Evolutionary conservation across 2,797 vertebrate genomes (phyloP), one percentile per base, ranked within the genome.

Genomic region (Neosilurus hyrtlii): DNA sequence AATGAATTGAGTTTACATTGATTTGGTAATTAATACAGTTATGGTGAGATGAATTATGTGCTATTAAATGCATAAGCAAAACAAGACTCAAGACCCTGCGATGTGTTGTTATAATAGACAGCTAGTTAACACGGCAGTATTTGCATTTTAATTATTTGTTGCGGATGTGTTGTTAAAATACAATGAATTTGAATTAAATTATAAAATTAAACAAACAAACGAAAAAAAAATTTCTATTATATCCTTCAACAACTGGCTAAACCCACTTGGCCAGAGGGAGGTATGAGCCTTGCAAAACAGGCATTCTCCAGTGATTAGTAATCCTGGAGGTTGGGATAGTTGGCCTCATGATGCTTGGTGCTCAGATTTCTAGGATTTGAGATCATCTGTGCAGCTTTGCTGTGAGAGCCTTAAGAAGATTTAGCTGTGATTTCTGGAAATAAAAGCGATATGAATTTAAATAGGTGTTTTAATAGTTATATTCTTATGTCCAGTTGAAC

Each of bases 241-340:
- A 63, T 87, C 22, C 68, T 72, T 62, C 74, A 77, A 63, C 37
- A 82, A 74, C 59, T 76, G 61, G 62, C 71, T 73, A 67, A 85
- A 79, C 62, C 35, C 51, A 59, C 83, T 84, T 84, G 83, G 86
- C 83, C 76, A 77, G 83, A 82, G 83, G 57, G 70, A 80, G 71
- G 43, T 76, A 82, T 66, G 83, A 87, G 84, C 83, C 89, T 85
- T 88, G 79, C 84, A 81, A 85, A 88, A 87, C 73, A 88, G 62
- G 89, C 93, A 92, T 93, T 93, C 91, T 87, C 91, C 81, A 86
- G 86, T 86, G 89, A 90, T 93, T 91, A 92, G 90, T 92, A 90
- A 93, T 89, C 71, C 89, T 90, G 90, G 91, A 92, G 89, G 86
- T 86, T 84, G 86, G 82, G 71, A 80, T 86, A 59, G 79, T 87